These are phyloP conservation scores for Agelaius phoeniceus DNA, from an alignment of 2,113 vertebrate genomes.

Conservation along the genomic window DNA sequence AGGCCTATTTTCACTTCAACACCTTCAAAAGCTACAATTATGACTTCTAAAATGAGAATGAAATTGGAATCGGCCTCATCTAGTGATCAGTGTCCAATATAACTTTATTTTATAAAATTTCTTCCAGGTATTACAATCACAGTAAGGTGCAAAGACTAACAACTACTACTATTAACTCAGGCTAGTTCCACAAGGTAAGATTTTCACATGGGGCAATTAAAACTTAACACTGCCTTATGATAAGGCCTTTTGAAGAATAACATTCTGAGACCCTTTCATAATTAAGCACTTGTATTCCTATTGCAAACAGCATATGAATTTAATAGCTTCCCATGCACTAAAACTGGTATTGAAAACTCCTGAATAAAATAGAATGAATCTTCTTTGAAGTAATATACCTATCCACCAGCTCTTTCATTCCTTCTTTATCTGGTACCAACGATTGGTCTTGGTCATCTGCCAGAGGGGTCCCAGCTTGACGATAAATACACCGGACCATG, in stretches of 20 bases:
- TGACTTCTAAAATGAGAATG: background rate
- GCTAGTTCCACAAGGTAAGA: background rate
- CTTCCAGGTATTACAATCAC: background rate
- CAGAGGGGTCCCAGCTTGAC: conserved; percentile 90
- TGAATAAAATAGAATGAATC: background rate
- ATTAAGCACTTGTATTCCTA: background rate
- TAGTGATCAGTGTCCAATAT: background rate
- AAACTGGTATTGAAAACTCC: background rate
- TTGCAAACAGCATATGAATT: background rate
- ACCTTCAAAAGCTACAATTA: background rate
- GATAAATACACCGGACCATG: conserved; percentile 95
- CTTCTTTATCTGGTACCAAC: conserved; percentile 89
- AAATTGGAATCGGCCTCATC: background rate
- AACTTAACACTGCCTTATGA: background rate
- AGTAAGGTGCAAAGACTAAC: background rate
- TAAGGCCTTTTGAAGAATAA: background rate
- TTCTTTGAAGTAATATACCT: conserved; percentile 75
- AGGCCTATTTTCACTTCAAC: background rate
- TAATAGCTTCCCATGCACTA: background rate
- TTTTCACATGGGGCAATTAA: background rate
- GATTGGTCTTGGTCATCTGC: conserved; percentile 94
- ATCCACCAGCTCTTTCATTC: conserved; percentile 95
- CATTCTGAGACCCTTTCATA: background rate
- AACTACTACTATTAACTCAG: background rate
- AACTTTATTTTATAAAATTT: background rate